phyloP scores from a whole-genome alignment of 2,797 vertebrate genomes.

The Tenualosa thibaudeaui region DNA sequence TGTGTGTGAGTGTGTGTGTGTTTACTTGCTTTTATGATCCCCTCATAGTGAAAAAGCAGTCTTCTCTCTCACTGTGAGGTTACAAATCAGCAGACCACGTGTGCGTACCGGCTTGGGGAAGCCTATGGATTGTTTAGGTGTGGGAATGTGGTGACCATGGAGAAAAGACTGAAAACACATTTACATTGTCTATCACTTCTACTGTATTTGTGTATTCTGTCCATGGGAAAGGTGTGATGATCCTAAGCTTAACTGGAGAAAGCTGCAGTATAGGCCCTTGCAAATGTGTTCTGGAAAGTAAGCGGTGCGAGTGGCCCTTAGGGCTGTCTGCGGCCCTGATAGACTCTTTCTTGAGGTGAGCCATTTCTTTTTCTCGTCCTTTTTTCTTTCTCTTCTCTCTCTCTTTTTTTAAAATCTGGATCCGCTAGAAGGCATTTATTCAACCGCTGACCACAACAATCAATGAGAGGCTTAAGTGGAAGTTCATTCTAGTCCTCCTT shows the following conservation, averaged over 20 bases:
- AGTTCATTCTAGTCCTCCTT: conserved; percentile 28
- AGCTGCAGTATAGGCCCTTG: neutral
- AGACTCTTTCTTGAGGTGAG: conserved; percentile 38
- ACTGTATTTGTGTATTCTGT: neutral
- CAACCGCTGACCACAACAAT: conserved; percentile 39
- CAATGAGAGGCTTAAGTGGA: conserved; percentile 38
- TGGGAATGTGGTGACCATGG: neutral
- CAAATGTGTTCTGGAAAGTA: neutral
- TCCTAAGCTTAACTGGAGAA: neutral
- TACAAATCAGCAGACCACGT: neutral
- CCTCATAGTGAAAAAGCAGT: no score
- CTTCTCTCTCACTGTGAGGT: neutral
- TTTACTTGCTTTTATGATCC: conserved; percentile 10
- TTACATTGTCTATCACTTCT: neutral
- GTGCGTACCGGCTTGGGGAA: neutral
- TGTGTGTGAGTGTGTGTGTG: neutral
- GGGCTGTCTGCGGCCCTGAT: conserved; percentile 41
- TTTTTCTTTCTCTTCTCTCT: no score
- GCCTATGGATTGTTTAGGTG: neutral
- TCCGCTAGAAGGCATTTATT: conserved; percentile 41
- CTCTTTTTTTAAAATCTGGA: neutral
- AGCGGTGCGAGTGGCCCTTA: neutral
- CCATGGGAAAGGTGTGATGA: neutral
- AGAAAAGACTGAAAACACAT: neutral
- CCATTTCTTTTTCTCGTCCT: neutral